A percentile compares a stretch with the other conserved stretches of the same genome.
phyloP scores from a whole-genome alignment of 2,113 vertebrate genomes.

The Microcebus murinus region DNA sequence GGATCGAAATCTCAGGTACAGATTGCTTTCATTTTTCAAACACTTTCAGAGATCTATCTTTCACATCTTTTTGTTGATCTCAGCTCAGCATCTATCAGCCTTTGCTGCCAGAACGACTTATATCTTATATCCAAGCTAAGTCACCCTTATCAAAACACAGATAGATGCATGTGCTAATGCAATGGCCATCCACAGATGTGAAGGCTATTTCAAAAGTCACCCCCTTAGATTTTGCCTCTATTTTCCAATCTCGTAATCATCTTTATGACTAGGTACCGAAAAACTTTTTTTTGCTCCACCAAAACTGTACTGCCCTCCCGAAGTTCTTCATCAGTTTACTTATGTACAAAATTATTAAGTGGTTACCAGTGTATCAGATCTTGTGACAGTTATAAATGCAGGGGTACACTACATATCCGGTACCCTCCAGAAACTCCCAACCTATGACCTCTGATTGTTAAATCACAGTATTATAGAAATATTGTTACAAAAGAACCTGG shows the following conservation, averaged over 20 bases:
- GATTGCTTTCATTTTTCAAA: constrained; percentile 8
- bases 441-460: background rate
- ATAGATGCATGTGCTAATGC: background rate
- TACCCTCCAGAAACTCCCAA: background rate
- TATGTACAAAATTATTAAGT: background rate
- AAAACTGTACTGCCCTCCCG: background rate
- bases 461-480: background rate
- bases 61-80: background rate
- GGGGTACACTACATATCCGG: background rate
- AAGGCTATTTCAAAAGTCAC: background rate
- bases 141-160: background rate
- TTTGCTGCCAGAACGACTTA: background rate
- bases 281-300: background rate
- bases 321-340: background rate
- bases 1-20: background rate
- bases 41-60: background rate
- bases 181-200: background rate
- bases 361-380: background rate
- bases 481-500: background rate
- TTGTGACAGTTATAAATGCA: background rate
- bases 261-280: background rate
- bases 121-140: background rate
- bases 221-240: background rate
- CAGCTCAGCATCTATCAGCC: background rate
- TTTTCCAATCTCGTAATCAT: background rate